Conservation (phyloP, 2,797 vertebrate species). For the Chaenodraco wilsoni region DNA sequence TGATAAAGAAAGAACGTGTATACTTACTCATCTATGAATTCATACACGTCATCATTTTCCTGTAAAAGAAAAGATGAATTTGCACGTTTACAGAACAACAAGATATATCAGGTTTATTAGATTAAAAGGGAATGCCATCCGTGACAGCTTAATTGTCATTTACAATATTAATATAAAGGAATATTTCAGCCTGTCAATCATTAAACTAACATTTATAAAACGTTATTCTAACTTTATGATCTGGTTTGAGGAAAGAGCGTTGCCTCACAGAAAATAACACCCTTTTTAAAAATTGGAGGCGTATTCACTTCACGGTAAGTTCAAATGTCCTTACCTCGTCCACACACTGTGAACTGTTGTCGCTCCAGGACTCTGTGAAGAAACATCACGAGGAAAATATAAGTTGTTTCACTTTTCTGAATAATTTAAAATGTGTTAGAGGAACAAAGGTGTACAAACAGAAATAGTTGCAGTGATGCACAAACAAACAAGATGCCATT, state of each 20-base stretch:
- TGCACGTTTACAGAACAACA: not conserved
- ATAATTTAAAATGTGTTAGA: not conserved
- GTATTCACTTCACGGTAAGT: not conserved
- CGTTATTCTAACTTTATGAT: not conserved
- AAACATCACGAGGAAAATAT: not conserved
- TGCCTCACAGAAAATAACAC: not conserved
- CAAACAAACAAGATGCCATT: not conserved
- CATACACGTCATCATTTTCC: slow-evolving; percentile 80
- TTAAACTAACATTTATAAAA: slow-evolving; percentile 2
- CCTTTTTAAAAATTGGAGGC: not conserved
- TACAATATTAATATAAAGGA: not conserved
- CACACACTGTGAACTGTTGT: slow-evolving; percentile 64
- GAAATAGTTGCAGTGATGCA: not conserved
- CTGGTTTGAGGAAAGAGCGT: not conserved
- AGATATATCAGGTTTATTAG: not conserved
- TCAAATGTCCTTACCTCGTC: slow-evolving; percentile 65
- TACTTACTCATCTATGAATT: slow-evolving; percentile 83
- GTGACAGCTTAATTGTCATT: not conserved
- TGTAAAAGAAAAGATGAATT: slow-evolving; percentile 58
- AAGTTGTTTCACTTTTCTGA: not conserved
- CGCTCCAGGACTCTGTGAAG: slow-evolving; percentile 74
- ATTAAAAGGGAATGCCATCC: not conserved
- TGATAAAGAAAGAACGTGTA: not conserved
- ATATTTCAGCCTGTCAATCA: not conserved
- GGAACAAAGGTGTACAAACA: not conserved